Base-by-base conservation (phyloP, 1,140 invertebrate species). In the Adelges cooleyi region DNA sequence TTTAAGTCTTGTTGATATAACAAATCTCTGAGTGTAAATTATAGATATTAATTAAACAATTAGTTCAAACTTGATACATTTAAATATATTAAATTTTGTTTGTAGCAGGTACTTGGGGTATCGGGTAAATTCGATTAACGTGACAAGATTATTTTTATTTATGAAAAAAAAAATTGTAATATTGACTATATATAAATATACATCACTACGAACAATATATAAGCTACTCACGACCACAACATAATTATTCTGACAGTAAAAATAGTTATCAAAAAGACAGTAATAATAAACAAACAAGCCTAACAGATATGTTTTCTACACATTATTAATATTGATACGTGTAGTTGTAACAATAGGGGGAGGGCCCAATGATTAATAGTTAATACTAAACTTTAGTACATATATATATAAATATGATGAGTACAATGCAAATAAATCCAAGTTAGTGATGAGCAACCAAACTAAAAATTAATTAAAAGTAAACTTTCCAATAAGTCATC, bases 81-180 rank as follows among this genome's bases (percentile, higher is more conserved):
- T 33, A 33, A 6, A 46, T 44, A 42, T 25, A 40, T 20, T 29
- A 48, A 62, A 62, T 29, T 38, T 27, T 59, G 42, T 59, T n/a
- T 59, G 27, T 42, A 42, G 56, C 56, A 62, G 56, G 56, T 62
- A 62, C 56, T 62, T 62, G 20, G 56, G 56, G 42, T 48, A 46
- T 62, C 11, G 27, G 56, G 27, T 62, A 62, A 62, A 62, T 62
- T 62, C 56, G 56, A 48, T 46, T 46, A 46, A 17, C 46, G 40
- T 59, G 56, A 62, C 42, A 46, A 23, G 27, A 48, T 46, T 59
- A 59, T 42, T 42, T 44, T 42, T 42, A 56, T 42, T 17, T 44
- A 59, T 13, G 20, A 46, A 62, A 62, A 46, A 59, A 52, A 13
- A 46, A 46, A 33, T 33, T 33, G 29, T 6, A 33, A 33, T 33